Conservation (phyloP, 2,888 invertebrate species). For the Rhingia rostrata region DNA sequence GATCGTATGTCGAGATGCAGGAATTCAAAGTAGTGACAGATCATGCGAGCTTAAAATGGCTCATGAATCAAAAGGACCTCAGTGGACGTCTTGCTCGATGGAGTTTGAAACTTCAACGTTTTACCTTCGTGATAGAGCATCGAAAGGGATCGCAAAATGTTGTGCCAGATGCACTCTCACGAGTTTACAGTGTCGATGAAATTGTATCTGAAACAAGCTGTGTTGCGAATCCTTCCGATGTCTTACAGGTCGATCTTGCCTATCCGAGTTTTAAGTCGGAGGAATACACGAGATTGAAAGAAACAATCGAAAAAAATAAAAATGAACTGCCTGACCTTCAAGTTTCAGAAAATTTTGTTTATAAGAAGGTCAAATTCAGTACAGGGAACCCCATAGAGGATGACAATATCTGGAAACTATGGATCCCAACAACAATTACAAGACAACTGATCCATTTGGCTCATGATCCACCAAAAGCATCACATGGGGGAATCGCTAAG, state of each 20-base stretch:
- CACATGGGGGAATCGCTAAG: too few species aligned
- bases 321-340: neutral
- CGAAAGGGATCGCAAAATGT: constrained; percentile 1
- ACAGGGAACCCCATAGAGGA: constrained; percentile 6
- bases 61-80: constrained; percentile 34
- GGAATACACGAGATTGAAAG: neutral
- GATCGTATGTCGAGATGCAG: constrained; percentile 17
- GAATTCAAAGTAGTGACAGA: constrained; percentile 9
- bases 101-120: constrained; percentile 11
- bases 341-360: neutral
- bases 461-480: too few species aligned
- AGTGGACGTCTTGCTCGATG: constrained; percentile 29
- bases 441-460: neutral
- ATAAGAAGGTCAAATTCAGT: neutral
- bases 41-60: constrained; percentile 23
- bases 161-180: neutral
- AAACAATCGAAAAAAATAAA: neutral
- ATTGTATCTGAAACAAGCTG: neutral
- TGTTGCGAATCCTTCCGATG: neutral
- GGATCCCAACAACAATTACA: neutral
- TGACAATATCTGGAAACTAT: neutral
- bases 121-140: constrained; percentile 30
- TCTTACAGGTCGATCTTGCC: constrained; percentile 12
- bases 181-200: neutral
- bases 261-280: neutral